These are phyloP conservation scores for Apotomis turbidana DNA, from an alignment of 2,888 invertebrate species.

Conservation along the genomic window DNA sequence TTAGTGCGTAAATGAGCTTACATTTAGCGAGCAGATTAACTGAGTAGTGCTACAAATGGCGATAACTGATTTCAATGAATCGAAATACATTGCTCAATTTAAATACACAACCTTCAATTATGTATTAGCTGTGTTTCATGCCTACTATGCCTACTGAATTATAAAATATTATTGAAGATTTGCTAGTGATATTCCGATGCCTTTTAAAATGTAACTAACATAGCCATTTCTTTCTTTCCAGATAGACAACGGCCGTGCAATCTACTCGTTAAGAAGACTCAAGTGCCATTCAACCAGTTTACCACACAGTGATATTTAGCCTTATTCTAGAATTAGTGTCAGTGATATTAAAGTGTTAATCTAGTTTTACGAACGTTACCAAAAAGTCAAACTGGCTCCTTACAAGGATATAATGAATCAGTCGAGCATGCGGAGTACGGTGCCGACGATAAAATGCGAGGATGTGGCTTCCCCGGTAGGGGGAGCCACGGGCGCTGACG, in stretches of 20 bases:
- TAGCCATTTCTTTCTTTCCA: slow-evolving; percentile 60
- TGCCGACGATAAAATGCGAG: slow-evolving; percentile 80
- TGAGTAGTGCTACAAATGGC: too few relatives aligned
- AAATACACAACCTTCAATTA: too few relatives aligned
- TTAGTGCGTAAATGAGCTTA: background rate
- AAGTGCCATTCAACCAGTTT: slow-evolving; percentile 83
- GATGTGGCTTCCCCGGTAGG: slow-evolving; percentile 71
- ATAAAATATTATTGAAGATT: too few relatives aligned
- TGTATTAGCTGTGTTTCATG: too few relatives aligned
- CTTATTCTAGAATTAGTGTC: slow-evolving; percentile 72
- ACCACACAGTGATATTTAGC: slow-evolving; percentile 82
- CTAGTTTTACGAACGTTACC: slow-evolving; percentile 74
- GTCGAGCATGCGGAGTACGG: slow-evolving; percentile 78
- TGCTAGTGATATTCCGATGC: too few relatives aligned
- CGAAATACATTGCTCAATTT: too few relatives aligned
- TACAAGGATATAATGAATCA: slow-evolving; percentile 83
- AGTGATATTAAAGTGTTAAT: slow-evolving; percentile 75
- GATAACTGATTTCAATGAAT: too few relatives aligned
- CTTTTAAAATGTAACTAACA: slow-evolving; percentile 7
- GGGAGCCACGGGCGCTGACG: slow-evolving; percentile 65
- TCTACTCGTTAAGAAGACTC: slow-evolving; percentile 59
- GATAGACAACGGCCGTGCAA: slow-evolving; percentile 70
- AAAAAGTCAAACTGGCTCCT: slow-evolving; percentile 82
- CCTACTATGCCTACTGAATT: too few relatives aligned
- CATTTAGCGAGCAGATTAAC: too few relatives aligned